Base-by-base conservation (phyloP, 2,113 vertebrate species). In the Panthera leo region DNA sequence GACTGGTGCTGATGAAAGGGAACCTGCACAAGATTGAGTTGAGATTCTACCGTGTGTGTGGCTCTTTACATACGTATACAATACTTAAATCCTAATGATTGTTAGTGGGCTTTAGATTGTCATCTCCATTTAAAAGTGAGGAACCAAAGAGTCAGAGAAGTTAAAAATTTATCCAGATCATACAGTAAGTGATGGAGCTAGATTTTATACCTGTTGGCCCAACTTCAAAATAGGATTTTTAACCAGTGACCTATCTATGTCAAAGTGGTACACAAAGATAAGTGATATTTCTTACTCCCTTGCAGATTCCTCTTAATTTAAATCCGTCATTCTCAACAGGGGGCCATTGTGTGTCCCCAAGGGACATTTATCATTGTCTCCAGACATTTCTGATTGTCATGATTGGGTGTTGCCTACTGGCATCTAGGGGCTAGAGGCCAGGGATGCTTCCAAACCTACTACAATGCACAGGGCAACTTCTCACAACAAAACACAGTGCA, bases 381-480 rank as follows among this genome's bases (percentile, higher is more conserved):
- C 19, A 76, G 65, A 58, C 2, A 73, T 55, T 78, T 93, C 58
- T 85, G n/a, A 70, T 42, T 61, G 39, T 53, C 2, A 27, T 6
- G 39, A 2, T 5, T 0, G 12, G 25, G 27, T 2, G 1, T 15
- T 88, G 8, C 6, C 19, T 16, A 18, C 29, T 45, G 11, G 8
- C 25, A 39, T 65, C 29, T 39, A 65, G 34, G 23, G 8, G 0
- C 3, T 15, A 88, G 65, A 79, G 19, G 11, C 36, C 45, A 90
- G 7, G 8, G 25, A 21, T 65, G 13, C 42, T 73, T 15, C 34
- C 39, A 15, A 42, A 18, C 53, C 0, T 55, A 39, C 7, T 51
- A 10, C 0, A 45, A 4, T 34, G 16, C 6, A 13, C 6, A 53
- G 8, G 8, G 11, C n/a, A 61, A 45, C 7, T 10, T 34, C 18